Base-by-base conservation (phyloP, 2,888 invertebrate genomes). In the Penaeus monodon region DNA sequence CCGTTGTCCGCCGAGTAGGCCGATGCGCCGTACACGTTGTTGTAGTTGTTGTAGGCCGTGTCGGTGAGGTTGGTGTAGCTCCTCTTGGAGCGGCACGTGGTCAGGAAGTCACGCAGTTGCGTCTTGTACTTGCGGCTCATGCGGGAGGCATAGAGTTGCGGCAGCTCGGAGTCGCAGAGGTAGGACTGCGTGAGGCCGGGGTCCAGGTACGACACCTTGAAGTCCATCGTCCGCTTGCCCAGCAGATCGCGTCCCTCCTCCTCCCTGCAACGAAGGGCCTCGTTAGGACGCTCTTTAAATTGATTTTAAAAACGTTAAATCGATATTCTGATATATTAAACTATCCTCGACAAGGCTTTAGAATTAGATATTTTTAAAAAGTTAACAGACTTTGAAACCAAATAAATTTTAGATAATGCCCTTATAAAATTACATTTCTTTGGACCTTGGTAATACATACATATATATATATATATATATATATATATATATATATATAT, bases 201-300 rank as follows among this genome's bases (percentile, higher is more conserved):
- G 92, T 98, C 98, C 91, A 99, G 94, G 93, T 99, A 99, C 92
- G 98, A 98, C 85, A 98, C 98, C 94, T 99, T 99, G 93, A 99
- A 99, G 93, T 99, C 99, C 97, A 98, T 98, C 12, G 99, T 99
- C 90, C 99, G 95, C 93, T 99, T 99, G 65, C 99, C 99, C 80
- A 99, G 94, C 89, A 99, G 94, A 93, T 99, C 99, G 90, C 98
- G 95, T 22, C 99, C 99, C 94, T 99, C 99, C 93, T 99, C 99
- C 92, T 99, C 99, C 95, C 98, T 98, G 93, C 27, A 85, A 78
- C 12, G 27, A 57, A 14, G 44, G n/a, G 57, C 20, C 7, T 4
- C 29, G 70, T 81, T 81, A 81, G 20, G 74, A 2, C 24, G 14
- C 29, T 0, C 38, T 8, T 49, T 12, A 10, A 12, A 49, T 10